A percentile compares a stretch with the other conserved stretches of the same genome.
Conservation (phyloP, 2,888 invertebrate genomes). For the Sericinus montela region DNA sequence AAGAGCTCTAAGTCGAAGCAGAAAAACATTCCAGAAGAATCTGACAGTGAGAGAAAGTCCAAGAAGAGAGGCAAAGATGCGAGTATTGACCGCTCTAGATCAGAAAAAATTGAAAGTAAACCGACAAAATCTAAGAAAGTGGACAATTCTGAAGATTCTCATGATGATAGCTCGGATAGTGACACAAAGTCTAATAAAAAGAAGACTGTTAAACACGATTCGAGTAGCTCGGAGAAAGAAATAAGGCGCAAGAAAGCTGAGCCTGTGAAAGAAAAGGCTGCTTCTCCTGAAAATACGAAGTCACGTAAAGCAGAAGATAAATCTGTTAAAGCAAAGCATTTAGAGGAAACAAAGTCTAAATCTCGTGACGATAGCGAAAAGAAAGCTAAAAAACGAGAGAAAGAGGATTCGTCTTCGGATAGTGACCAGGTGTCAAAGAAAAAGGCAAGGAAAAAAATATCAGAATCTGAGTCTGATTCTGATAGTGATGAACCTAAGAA, state of each 20-base stretch:
- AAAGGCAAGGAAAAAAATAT: constrained; percentile 76
- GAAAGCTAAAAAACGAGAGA: constrained; percentile 80
- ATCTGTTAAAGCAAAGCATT: constrained; percentile 67
- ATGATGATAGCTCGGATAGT: constrained; percentile 66
- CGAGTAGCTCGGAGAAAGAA: constrained; percentile 67
- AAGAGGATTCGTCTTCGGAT: constrained; percentile 77
- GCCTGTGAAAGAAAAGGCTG: constrained; percentile 51
- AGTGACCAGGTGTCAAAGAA: constrained; percentile 74
- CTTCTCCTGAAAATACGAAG: constrained; percentile 60
- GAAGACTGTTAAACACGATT: constrained; percentile 65
- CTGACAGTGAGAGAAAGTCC: constrained; percentile 62
- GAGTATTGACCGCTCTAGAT: constrained; percentile 50
- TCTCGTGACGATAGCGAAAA: constrained; percentile 81
- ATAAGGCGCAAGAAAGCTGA: constrained; percentile 62
- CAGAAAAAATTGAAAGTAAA: constrained; percentile 56
- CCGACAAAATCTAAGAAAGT: constrained; percentile 56
- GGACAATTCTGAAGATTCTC: constrained; percentile 65
- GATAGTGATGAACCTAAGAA: constrained; percentile 82
- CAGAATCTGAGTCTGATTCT: constrained; percentile 82
- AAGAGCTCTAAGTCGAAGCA: constrained; percentile 68
- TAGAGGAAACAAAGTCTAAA: constrained; percentile 73
- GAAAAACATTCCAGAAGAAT: constrained; percentile 72
- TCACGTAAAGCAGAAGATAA: constrained; percentile 60
- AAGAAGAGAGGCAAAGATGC: constrained; percentile 63
- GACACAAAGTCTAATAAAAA: constrained; percentile 77